These are phyloP conservation scores for Heliothis subflexa DNA, from an alignment of 1,140 invertebrate species.

Conservation along the genomic window DNA sequence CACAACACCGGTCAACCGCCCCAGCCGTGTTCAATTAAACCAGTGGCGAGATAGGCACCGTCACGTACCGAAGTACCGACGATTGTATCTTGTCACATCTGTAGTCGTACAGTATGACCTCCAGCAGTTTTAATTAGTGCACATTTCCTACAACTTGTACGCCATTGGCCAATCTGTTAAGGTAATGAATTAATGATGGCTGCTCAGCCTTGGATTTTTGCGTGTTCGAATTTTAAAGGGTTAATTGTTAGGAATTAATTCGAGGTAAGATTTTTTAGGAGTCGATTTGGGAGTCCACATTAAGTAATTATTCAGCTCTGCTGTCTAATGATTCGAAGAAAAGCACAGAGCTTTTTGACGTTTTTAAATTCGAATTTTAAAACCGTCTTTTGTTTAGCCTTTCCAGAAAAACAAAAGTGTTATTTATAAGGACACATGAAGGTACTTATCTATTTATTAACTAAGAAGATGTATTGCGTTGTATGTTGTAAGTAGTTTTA, in stretches of 20 bases:
- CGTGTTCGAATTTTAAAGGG: background rate
- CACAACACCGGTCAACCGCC: conserved; percentile 56
- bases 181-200: conserved; percentile 32
- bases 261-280: no score
- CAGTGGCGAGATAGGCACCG: conserved; percentile 59
- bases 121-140: conserved; percentile 52
- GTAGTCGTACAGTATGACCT: conserved; percentile 46
- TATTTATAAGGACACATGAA: background rate
- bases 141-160: conserved; percentile 26
- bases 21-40: conserved; percentile 64
- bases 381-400: background rate
- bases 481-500: conserved; percentile 2
- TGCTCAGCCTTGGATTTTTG: background rate
- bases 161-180: conserved; percentile 31
- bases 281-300: no score
- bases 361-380: background rate
- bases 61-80: conserved; percentile 57
- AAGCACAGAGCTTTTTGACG: no score
- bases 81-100: conserved; percentile 64
- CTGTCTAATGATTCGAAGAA: no score
- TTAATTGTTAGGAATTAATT: no score
- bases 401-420: background rate
- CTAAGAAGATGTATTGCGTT: background rate
- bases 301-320: no score
- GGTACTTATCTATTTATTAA: background rate